Evolutionary conservation across 2,888 invertebrate genomes (phyloP).

Genomic region (Hedychridium roseum): DNA sequence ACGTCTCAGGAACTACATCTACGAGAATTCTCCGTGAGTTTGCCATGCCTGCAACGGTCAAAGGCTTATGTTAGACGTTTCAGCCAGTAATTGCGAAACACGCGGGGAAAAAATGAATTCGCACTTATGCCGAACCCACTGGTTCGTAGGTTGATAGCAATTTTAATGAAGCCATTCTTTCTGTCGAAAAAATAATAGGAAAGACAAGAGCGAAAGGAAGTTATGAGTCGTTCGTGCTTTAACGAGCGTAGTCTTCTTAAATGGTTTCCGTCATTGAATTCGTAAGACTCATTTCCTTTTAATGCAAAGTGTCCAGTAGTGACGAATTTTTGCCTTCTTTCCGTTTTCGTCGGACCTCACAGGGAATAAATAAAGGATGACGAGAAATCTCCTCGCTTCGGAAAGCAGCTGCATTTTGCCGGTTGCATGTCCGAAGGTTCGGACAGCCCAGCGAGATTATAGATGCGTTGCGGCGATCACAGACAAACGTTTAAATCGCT

Average conservation of each 20-base stretch:
- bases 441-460: conserved; percentile 52
- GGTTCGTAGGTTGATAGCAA: background rate
- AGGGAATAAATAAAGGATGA: no score
- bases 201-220: background rate
- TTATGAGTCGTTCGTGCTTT: no score
- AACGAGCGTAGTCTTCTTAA: no score
- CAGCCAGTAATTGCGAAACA: no score
- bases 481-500: conserved; percentile 62
- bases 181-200: background rate
- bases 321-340: conserved; percentile 1
- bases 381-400: conserved; percentile 18
- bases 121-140: conserved; percentile 39
- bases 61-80: no score
- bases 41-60: no score
- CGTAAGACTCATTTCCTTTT: no score
- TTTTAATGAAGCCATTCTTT: background rate
- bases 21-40: conserved; percentile 22
- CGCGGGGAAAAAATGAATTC: conserved; percentile 21
- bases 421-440: conserved; percentile 47
- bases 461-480: conserved; percentile 60
- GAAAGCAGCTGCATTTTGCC: conserved; percentile 53
- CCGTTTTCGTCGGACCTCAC: conserved; percentile 14
- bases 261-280: no score
- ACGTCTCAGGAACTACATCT: conserved; percentile 22
- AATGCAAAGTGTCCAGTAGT: conserved; percentile 6